These are phyloP conservation scores for Falco columbarius DNA, from an alignment of 2,797 vertebrate genomes.

Conservation along the genomic window DNA sequence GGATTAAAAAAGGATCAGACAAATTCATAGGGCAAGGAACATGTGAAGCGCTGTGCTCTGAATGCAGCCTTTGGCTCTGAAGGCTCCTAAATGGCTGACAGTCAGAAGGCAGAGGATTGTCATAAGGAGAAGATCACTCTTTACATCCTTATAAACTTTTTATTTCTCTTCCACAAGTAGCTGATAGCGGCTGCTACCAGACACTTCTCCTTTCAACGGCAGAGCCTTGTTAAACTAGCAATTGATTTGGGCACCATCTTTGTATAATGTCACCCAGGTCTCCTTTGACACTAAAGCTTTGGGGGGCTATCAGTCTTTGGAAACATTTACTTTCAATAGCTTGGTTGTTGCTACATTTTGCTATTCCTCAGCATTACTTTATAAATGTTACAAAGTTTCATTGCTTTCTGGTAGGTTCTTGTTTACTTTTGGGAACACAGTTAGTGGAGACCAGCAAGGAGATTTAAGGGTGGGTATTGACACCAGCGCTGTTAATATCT, in stretches of 20 bases:
- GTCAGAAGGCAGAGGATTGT: background rate
- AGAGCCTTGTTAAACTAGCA: background rate
- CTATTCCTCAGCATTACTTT: background rate
- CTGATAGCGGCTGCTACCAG: background rate
- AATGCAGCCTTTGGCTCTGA: background rate
- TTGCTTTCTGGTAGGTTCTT: background rate
- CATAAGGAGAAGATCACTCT: background rate
- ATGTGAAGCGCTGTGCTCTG: background rate
- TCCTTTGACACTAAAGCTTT: slow-evolving; percentile 7
- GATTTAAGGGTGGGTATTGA: too few relatives aligned
- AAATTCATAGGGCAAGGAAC: background rate
- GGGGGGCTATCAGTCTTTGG: background rate
- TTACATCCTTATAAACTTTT: background rate
- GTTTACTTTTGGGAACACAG: background rate
- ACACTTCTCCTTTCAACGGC: background rate
- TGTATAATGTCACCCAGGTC: background rate
- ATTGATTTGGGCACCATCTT: background rate
- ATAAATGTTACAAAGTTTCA: background rate
- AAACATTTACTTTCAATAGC: background rate
- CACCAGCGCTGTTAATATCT: too few relatives aligned
- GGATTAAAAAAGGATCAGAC: background rate
- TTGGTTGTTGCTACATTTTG: background rate
- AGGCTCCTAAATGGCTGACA: background rate
- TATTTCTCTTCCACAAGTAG: background rate
- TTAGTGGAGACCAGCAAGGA: background rate